Base-by-base conservation (phyloP, 2,797 vertebrate species). In the Aphelocoma californica region DNA sequence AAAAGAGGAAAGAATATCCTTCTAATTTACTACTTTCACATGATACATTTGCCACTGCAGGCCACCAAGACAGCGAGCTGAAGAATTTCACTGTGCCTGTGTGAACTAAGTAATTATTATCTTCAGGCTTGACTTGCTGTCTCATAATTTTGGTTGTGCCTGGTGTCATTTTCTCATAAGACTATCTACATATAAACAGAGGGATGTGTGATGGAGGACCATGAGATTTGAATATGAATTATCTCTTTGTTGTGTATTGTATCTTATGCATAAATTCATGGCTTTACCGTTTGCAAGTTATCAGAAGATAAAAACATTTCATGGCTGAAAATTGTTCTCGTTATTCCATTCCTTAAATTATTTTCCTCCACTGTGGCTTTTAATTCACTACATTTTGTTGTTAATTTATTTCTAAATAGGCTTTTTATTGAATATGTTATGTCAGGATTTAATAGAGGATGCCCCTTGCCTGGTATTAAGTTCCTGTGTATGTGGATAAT, bases 341-440 rank as follows among this genome's bases (percentile, higher is more conserved):
- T 95, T 97, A 94, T 94, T 96, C 86, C 74, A 83, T 91, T 86
- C 94, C 81, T 95, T 93, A 97, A 97, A 96, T 96, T 95, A 94
- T 97, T 96, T 96, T 90, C 36, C 79, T 87, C 71, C 62, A n/a
- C 88, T 87, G 92, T 70, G 66, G 74, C 77, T 94, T 95, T 93
- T 97, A 96, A 95, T 96, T 95, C 86, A 47, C 44, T 74, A 32
- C 21, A 24, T 95, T 97, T 97, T 97, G 82, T 94, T 95, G 84
- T 73, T 95, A 97, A 97, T 97, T 98, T 77, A 94, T 96, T 98
- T 97, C 95, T 84, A 96, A 97, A 95, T 88, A 94, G 93, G 66
- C 81, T 94, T 96, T 97, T 96, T 94, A 94, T 95, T 96, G 95
- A 94, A 96, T 95, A 90, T 36, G 75, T 81, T 97, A 90, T 94